These are phyloP conservation scores for Pycnomerus fuliginosus DNA, from an alignment of 2,888 invertebrate genomes.

Conservation along the genomic window DNA sequence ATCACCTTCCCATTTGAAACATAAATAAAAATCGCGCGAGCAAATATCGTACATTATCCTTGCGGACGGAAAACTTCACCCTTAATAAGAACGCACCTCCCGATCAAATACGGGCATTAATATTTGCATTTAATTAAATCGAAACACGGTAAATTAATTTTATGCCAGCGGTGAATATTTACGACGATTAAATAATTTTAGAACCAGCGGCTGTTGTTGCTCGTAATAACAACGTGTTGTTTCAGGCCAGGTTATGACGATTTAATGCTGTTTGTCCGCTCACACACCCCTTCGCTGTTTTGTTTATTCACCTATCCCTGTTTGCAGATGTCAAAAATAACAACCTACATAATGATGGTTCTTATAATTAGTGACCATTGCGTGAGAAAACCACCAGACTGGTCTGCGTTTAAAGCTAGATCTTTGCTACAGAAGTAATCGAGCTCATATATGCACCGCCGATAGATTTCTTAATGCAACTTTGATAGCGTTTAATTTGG, in stretches of 20 bases:
- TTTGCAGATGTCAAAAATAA: conserved; percentile 32
- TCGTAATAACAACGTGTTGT: conserved; percentile 30
- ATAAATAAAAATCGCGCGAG: conserved; percentile 34
- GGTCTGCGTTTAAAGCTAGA: no score
- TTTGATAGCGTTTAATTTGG: no score
- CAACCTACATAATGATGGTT: conserved; percentile 19
- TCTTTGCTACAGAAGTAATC: no score
- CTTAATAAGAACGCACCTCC: conserved; percentile 15
- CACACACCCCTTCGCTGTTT: conserved; percentile 19
- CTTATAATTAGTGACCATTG: conserved; percentile 23
- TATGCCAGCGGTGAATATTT: conserved; percentile 34
- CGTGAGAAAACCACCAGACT: conserved; percentile 21
- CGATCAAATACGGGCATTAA: conserved; percentile 28
- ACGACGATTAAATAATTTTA: conserved; percentile 35
- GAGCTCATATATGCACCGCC: no score
- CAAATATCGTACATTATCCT: no score
- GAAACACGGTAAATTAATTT: conserved; percentile 34
- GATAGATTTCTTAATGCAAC: no score
- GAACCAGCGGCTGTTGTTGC: conserved; percentile 25
- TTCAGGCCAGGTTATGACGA: conserved; percentile 31
- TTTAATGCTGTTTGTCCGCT: conserved; percentile 34
- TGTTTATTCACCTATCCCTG: conserved; percentile 26
- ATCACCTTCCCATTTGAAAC: conserved; percentile 49
- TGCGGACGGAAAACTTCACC: no score
- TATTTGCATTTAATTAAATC: conserved; percentile 40